These are phyloP conservation scores for Litocranius walleri DNA, from an alignment of 2,113 vertebrate genomes.

Conservation along the genomic window DNA sequence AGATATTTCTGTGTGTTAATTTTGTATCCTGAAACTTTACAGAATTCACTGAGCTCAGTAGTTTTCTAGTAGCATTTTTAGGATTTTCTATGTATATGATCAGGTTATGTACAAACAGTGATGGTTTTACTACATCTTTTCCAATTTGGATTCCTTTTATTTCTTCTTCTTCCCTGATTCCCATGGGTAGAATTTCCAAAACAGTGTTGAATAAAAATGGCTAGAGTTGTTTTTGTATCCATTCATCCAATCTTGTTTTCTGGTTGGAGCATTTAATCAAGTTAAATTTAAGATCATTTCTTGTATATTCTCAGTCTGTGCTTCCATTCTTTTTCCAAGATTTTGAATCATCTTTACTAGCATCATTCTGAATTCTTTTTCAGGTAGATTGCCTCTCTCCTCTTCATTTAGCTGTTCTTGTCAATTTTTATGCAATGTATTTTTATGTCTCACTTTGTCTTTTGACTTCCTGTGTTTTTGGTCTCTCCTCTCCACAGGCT, in stretches of 20 bases:
- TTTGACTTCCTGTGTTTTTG: neutral
- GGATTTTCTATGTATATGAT: neutral
- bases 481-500: neutral
- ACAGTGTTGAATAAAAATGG: neutral
- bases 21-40: neutral
- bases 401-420: neutral
- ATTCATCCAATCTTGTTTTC: neutral
- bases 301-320: neutral
- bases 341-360: neutral
- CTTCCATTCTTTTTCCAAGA: neutral
- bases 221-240: neutral
- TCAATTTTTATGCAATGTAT: neutral
- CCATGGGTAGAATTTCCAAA: neutral
- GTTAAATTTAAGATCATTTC: neutral
- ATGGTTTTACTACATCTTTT: neutral
- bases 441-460: neutral
- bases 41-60: neutral
- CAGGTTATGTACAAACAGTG: neutral
- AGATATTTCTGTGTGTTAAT: neutral
- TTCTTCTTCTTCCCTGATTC: neutral
- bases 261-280: neutral
- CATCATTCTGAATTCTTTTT: neutral
- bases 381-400: neutral
- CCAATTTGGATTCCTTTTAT: neutral
- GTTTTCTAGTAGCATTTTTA: neutral